Base-by-base conservation (phyloP, 1,140 invertebrate genomes). In the Vanessa atalanta region DNA sequence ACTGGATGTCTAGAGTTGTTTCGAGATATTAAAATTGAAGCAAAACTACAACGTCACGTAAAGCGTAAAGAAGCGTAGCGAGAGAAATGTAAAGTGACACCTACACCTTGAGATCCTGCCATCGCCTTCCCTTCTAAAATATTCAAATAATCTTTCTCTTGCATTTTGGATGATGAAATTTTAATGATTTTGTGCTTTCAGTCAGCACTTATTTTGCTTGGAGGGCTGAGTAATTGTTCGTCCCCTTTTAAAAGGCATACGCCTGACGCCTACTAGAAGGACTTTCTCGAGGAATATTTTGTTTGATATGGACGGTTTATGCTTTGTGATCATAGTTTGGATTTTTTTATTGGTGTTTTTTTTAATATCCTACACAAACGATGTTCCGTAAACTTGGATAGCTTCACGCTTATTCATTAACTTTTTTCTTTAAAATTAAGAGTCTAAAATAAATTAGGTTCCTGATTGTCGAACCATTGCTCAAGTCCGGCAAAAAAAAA, bases 111-210 rank as follows among this genome's bases (percentile, higher is more conserved):
- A 75, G 71, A 65, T 70, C 67, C 70, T 60, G 73, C 73, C 79
- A 82, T 78, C 81, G 83, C 79, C 75, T 81, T 79, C 76, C 66
- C 72, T 61, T 72, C 70, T 88, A 70, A 86, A 89, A 83, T 85
- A 89, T 88, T 89, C 83, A 89, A 72, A 63, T 78, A 88, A 87
- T 88, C 84, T 88, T 84, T 83, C 82, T 80, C 81, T 77, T 88
- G 83, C 86, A 89, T 89, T 89, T 89, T 84, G 78, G 75, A 78
- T 84, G 84, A 85, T 89, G 83, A 87, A 89, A 88, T 82, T 88
- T 89, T 89, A 87, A 88, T 87, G 82, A 86, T 79, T 66, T 75
- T 70, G 65, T 65, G 23, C 72, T 76, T 76, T 75, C 76, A 81
- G 78, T 76, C 75, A 78, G 80, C 74, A 77, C 75, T 78, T 81